Base-by-base conservation (phyloP, 2,888 invertebrate genomes). In the Keiferia lycopersicella region DNA sequence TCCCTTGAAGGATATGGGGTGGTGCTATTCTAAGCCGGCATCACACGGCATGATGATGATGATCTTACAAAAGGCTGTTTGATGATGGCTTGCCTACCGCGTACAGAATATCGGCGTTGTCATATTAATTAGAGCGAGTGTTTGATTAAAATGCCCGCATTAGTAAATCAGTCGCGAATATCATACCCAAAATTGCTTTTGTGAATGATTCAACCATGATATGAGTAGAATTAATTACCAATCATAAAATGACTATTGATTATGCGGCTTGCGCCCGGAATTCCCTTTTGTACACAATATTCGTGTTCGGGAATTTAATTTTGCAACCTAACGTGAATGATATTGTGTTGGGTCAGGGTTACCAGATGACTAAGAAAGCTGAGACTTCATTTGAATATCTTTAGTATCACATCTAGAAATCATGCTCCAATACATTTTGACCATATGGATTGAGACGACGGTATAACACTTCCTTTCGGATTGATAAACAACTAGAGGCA, bases 141-240 rank as follows among this genome's bases (percentile, higher is more conserved):
- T 77, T 77, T 81, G 71, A 81, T 81, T 81, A 78, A 81, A 79
- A 72, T 71, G 75, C 67, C 71, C 66, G 65, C 68, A 70, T 67
- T 69, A 68, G 62, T 67, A 66, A 64, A 71, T 26, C 41, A 38
- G 41, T 51, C 20, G 61, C 53, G 60, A 72, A 70, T 34, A 34
- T 56, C 16, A 16, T 56, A 72, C 70, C 69, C 68, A 62, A 66
- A 65, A 72, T 72, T 70, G 20, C 18, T 20, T 50, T 61, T 41
- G 20, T 10, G 16, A 26, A 67, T 68, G 68, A 66, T 68, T 66
- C 64, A 14, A 61, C 70, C 66, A 69, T 66, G 67, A 71, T 69
- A 69, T 60, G 62, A 12, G 64, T 62, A 62, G 67, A 70, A 65
- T 70, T 58, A 64, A 64, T 64, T 64, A 39, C n/a, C 60, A 58